Conservation (phyloP, 2,888 invertebrate genomes). For the Rhopalosiphum nymphaeae region DNA sequence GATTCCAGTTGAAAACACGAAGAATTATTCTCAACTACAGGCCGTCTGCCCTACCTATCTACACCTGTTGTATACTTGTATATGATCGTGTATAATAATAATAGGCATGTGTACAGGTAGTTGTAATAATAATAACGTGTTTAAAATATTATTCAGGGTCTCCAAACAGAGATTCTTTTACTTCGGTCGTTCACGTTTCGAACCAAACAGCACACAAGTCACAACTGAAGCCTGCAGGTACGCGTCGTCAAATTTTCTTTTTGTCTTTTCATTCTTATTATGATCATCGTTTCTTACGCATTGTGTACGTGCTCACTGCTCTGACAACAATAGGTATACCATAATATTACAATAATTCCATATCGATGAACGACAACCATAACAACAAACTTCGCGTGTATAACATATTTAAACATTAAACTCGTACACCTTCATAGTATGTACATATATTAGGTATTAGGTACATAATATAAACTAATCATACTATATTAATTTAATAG, state of each 20-base stretch:
- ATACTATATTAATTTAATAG: not conserved
- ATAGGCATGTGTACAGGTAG: not conserved
- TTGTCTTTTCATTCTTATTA: not conserved
- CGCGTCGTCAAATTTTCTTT: slow-evolving; percentile 2
- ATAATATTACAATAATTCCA: not conserved
- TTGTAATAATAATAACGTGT: not conserved
- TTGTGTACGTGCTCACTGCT: not conserved
- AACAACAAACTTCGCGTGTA: not conserved
- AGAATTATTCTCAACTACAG: not conserved
- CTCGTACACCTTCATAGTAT: not conserved
- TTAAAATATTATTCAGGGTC: not conserved
- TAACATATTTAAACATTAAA: not conserved
- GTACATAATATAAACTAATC: not conserved
- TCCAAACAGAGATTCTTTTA: not conserved
- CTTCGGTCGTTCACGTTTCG: not conserved
- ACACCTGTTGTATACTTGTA: not conserved
- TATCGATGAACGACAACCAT: not conserved
- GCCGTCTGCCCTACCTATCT: not conserved
- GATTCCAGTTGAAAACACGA: slow-evolving; percentile 5
- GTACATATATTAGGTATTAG: not conserved
- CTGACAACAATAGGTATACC: not conserved
- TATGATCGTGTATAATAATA: not conserved
- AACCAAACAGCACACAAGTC: not conserved
- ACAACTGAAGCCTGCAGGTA: not conserved
- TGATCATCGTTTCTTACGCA: not conserved